Evolutionary conservation across 2,113 vertebrate species (phyloP).

Genomic region (Leucopsar rothschildi): DNA sequence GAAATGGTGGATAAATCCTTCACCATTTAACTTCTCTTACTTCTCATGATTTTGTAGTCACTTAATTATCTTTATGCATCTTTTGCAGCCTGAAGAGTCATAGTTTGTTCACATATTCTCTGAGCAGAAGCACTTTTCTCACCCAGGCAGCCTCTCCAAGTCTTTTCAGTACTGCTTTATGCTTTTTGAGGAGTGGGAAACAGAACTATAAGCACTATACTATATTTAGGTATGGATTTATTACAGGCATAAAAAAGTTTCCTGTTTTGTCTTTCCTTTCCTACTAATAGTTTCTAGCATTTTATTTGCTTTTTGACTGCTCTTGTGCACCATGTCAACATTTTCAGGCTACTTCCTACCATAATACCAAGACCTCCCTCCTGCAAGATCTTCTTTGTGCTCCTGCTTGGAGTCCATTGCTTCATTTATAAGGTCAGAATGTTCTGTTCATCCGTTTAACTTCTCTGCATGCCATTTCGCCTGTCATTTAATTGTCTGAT

Average conservation of each 20-base stretch:
- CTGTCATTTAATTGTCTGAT: background rate
- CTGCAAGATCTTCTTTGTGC: background rate
- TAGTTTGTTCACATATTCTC: background rate
- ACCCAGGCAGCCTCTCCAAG: background rate
- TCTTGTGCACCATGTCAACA: background rate
- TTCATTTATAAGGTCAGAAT: background rate
- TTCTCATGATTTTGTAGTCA: background rate
- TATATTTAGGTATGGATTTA: background rate
- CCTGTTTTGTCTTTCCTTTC: background rate
- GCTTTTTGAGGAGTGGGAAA: background rate
- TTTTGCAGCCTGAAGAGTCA: background rate
- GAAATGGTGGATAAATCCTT: background rate
- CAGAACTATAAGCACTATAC: background rate
- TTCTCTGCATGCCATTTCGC: background rate
- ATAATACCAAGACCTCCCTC: background rate
- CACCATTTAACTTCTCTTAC: background rate
- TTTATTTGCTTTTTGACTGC: background rate
- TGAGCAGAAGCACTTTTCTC: background rate
- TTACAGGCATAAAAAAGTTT: background rate
- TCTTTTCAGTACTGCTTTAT: background rate
- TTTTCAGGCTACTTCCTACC: background rate
- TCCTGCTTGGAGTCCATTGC: background rate
- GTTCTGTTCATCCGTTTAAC: background rate
- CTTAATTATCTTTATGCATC: background rate
- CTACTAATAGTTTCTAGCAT: background rate